These are phyloP conservation scores for Crocidura indochinensis DNA, from an alignment of 2,797 vertebrate species.

Conservation along the genomic window DNA sequence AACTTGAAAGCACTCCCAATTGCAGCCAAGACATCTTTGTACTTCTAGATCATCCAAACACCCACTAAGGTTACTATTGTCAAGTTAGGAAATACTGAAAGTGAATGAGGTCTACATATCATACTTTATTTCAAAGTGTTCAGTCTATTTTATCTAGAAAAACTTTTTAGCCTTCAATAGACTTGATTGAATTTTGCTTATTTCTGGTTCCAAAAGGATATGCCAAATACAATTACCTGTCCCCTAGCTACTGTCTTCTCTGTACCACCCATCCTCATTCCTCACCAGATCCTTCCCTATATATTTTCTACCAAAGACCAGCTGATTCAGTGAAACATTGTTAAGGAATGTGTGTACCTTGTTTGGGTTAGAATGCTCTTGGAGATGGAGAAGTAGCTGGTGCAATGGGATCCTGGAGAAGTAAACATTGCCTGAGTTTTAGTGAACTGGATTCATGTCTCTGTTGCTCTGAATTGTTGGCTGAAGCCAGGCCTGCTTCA, in stretches of 20 bases:
- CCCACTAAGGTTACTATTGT: no score
- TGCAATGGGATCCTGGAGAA: slow-evolving; percentile 54
- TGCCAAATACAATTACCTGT: neutral
- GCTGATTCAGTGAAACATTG: neutral
- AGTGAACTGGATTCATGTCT: neutral
- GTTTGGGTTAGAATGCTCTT: slow-evolving; percentile 19
- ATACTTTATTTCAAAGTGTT: slow-evolving; percentile 18
- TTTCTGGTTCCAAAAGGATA: neutral
- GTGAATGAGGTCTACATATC: neutral
- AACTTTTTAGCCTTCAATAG: slow-evolving; percentile 50
- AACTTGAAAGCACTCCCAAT: no score
- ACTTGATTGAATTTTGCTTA: neutral
- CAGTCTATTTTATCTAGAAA: slow-evolving; percentile 19
- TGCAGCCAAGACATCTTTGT: no score
- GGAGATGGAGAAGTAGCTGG: slow-evolving; percentile 25
- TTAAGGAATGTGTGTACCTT: neutral
- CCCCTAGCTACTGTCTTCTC: neutral
- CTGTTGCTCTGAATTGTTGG: neutral
- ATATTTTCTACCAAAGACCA: neutral
- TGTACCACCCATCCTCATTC: neutral
- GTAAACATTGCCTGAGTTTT: slow-evolving; percentile 13
- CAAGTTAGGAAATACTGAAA: no score
- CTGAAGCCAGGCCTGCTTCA: neutral
- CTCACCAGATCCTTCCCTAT: slow-evolving; percentile 7
- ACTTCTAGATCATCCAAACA: no score